These are phyloP conservation scores for Archaeoteleia sp. DNA, from an alignment of 2,888 invertebrate genomes.

Conservation along the genomic window DNA sequence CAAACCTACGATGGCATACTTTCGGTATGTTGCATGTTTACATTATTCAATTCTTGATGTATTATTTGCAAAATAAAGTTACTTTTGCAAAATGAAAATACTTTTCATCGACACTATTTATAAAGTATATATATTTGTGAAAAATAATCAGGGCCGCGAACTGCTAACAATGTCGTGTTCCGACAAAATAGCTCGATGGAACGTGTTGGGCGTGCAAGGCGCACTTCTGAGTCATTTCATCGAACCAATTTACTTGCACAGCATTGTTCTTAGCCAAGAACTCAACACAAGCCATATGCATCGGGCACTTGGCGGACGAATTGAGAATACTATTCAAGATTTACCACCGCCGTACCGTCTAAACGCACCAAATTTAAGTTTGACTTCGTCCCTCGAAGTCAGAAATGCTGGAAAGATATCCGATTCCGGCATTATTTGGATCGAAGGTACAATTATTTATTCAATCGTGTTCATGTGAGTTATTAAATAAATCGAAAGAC, in stretches of 20 bases:
- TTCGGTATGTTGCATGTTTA: too few species aligned
- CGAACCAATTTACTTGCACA: conserved; percentile 91
- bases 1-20: too few species aligned
- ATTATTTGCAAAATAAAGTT: too few species aligned
- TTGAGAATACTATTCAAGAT: conserved; percentile 84
- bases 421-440: conserved; percentile 93
- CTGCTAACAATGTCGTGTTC: conserved; percentile 98
- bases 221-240: conserved; percentile 90
- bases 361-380: conserved; percentile 87
- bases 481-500: too few species aligned
- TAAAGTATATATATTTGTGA: too few species aligned
- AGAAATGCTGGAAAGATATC: conserved; percentile 93
- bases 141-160: conserved; percentile 92
- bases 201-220: conserved; percentile 94
- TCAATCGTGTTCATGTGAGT: too few species aligned
- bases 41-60: too few species aligned
- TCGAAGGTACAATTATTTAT: conserved; percentile 77
- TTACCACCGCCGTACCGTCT: conserved; percentile 88
- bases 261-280: conserved; percentile 86
- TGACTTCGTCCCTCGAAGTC: conserved; percentile 89
- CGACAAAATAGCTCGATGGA: conserved; percentile 97
- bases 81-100: too few species aligned
- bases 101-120: too few species aligned
- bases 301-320: conserved; percentile 88
- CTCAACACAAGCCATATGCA: conserved; percentile 92